These are phyloP conservation scores for Botrylloides violaceus DNA, from an alignment of 23 tunicate species.

Conservation along the genomic window DNA sequence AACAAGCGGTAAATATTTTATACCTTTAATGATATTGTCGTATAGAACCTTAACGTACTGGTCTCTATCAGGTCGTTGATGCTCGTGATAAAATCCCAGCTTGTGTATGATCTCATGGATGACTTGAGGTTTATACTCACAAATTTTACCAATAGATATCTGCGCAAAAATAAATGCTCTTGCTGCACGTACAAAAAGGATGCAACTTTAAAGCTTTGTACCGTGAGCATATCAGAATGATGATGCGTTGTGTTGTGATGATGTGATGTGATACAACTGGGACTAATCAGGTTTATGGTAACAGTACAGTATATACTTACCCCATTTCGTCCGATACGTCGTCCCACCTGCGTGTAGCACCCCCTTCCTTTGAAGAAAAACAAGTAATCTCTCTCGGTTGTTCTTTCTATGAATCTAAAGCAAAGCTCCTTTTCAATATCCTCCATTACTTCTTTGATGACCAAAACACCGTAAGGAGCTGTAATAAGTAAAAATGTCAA, in stretches of 20 bases:
- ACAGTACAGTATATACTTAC: too few relatives aligned
- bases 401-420: neutral
- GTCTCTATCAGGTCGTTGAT: neutral
- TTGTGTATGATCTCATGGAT: slow-evolving; percentile 1
- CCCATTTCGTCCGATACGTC: neutral
- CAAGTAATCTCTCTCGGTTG: neutral
- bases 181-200: too few relatives aligned
- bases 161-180: too few relatives aligned
- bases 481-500: too few relatives aligned
- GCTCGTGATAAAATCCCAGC: neutral
- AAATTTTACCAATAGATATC: neutral
- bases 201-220: too few relatives aligned
- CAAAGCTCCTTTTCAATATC: neutral
- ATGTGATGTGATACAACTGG: too few relatives aligned
- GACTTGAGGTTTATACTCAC: neutral
- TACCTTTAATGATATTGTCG: neutral
- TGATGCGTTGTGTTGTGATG: too few relatives aligned
- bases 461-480: neutral
- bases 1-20: neutral
- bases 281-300: too few relatives aligned
- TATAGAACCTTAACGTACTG: neutral
- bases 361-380: neutral
- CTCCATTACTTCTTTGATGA: neutral
- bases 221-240: too few relatives aligned
- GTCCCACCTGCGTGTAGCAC: neutral